Base-by-base conservation (phyloP, 2,888 invertebrate genomes). In the Cheilosia variabilis region DNA sequence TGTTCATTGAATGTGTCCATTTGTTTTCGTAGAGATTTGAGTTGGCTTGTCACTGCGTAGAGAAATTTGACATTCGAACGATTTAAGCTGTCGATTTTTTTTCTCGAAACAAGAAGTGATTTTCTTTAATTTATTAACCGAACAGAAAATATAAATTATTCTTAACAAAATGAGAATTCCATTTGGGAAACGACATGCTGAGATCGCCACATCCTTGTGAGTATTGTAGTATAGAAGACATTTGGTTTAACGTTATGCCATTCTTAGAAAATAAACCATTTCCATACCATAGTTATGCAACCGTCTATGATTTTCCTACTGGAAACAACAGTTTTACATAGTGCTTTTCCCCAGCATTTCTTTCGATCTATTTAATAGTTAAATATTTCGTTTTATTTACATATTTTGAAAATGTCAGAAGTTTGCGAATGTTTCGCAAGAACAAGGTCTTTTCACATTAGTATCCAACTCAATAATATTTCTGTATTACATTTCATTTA, bases 141-240 rank as follows among this genome's bases (percentile, higher is more conserved):
- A 50, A 41, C 0, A 7, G 15, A 47, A 43, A 41, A 27, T 55
- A 13, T 47, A 27, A 3, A 19, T 24, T 22, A 58, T 62, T 45
- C 17, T 50, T 53, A 45, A 27, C 31, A 90, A 88, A 89, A 91
- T 91, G 91, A 91, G 89, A 72, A 81, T 92, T 65, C 91, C 92
- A 53, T 89, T 95, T 57, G 95, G 95, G 81, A 95, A 93, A 90
- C 95, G 93, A 89, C 95, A 95, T 13, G 89, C 94, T 27, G 94
- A 95, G 89, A 92, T 94, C 24, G 93, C 94, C 13, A 90, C 91
- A 5, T 90, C 92, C 68, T 93, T 92, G 92, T 91, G 90, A 91
- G 91, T 90, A 77, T 55, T 91, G 10, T 1, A 13, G 43, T 19
- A n/a, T 43, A 5, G 5, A 60, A 22, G 3, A 34, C n/a, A 63